Evolutionary conservation across 2,113 vertebrate species (phyloP).

Genomic region (Sapajus apella): DNA sequence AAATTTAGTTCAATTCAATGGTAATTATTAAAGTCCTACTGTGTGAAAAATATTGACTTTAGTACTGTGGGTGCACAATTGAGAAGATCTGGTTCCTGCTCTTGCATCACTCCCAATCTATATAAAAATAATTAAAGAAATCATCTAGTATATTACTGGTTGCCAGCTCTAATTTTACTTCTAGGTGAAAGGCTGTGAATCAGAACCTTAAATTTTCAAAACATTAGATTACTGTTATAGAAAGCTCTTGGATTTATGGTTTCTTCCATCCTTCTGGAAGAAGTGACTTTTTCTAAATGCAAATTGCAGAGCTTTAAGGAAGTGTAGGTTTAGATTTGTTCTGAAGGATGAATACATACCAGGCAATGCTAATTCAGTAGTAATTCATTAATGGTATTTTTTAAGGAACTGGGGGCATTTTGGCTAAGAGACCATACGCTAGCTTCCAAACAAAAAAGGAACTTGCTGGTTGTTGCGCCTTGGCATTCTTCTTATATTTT

Average conservation of each 20-base stretch:
- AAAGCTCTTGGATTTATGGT: not conserved
- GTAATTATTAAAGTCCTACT: not conserved
- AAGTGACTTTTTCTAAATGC: not conserved
- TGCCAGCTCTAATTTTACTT: not conserved
- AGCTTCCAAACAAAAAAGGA: not conserved
- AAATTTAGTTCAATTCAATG: conserved; percentile 17
- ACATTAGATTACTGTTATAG: not conserved
- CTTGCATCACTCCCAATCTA: not conserved
- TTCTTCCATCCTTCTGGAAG: not conserved
- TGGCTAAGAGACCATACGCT: not conserved
- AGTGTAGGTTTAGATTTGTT: not conserved
- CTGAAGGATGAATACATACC: not conserved
- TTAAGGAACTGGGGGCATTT: not conserved
- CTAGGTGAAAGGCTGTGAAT: not conserved
- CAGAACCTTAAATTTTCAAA: not conserved
- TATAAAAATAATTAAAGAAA: not conserved
- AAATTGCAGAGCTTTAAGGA: not conserved
- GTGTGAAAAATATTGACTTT: not conserved
- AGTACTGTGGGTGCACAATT: not conserved
- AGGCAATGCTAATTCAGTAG: not conserved
- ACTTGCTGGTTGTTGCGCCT: not conserved
- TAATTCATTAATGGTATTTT: not conserved
- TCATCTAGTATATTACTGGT: not conserved
- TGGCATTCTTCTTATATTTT: not conserved
- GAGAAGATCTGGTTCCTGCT: not conserved